Evolutionary conservation across 2,113 vertebrate genomes (phyloP).

Genomic region (Istiophorus platypterus): DNA sequence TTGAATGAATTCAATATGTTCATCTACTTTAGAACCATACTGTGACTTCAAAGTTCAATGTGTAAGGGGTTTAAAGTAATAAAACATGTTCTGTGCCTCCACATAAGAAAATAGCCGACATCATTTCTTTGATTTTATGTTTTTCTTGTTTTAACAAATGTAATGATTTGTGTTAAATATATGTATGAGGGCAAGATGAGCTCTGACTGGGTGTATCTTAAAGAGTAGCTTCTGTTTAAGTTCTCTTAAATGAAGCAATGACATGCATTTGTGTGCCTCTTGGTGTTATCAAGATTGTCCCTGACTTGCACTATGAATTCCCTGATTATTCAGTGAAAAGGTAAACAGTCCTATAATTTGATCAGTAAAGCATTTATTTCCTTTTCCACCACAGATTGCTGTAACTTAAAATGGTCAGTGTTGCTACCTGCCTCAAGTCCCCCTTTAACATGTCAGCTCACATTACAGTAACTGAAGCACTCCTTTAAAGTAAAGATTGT

Average conservation of each 20-base stretch:
- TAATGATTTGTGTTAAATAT: slow-evolving; percentile 8
- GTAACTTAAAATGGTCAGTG: neutral
- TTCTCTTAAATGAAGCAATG: slow-evolving; percentile 35
- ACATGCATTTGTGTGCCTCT: slow-evolving; percentile 19
- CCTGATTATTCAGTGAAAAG: neutral
- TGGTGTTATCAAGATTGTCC: neutral
- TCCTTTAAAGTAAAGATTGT: slow-evolving; percentile 7
- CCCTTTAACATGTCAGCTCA: neutral
- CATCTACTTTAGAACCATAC: slow-evolving; percentile 16
- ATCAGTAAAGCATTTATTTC: slow-evolving; percentile 3
- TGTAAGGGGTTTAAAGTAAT: slow-evolving; percentile 8
- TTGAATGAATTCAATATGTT: slow-evolving; percentile 19
- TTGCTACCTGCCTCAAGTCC: neutral
- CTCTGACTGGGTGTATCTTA: slow-evolving; percentile 5
- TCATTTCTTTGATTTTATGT: slow-evolving; percentile 8
- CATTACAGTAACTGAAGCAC: neutral
- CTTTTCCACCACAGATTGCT: neutral
- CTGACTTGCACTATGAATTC: neutral
- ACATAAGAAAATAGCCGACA: slow-evolving; percentile 1
- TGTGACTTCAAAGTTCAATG: neutral
- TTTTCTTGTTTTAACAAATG: slow-evolving; percentile 10
- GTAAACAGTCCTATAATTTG: neutral
- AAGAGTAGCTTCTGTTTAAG: neutral
- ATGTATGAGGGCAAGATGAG: neutral
- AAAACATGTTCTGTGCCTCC: slow-evolving; percentile 56